Evolutionary conservation across 2,888 invertebrate species (phyloP), one percentile per base, ranked within the genome.

Genomic region (Limnephilus rhombicus): DNA sequence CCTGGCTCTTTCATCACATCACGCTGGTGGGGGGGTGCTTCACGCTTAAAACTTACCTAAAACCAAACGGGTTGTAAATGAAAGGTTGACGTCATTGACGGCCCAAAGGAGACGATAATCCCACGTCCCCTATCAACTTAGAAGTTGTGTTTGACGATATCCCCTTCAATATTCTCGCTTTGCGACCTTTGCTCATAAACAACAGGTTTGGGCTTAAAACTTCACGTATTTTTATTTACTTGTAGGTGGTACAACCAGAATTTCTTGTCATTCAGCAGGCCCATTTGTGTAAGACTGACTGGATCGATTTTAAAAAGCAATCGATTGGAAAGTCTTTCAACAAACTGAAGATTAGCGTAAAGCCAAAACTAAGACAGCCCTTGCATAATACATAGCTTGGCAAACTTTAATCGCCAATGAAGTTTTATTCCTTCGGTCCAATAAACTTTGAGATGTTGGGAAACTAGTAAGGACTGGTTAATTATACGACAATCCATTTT

Each of bases 91-190:
- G 93, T 95, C 94, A 93, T 94, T 95, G 95, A 93, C 94, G 94
- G 92, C 89, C 87, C 34, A 94, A 94, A 91, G 94, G 94, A 92
- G 94, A 94, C 91, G 94, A 94, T 92, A 94, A 94, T 93, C 37
- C 90, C 34, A 53, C 86, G 45, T 85, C 83, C 89, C 94, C 94
- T 93, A 94, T 95, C 93, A 95, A 96, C 94, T 93, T 96, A 92
- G 95, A 95, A 93, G 95, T 95, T 93, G 95, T 95, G 94, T 95
- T 96, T 94, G 96, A 96, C 94, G 96, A 95, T 94, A 96, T 97
- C 95, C 97, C 97, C 5, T 95, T 97, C 49, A 89, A 97, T 97
- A 91, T 95, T 97, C 95, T 97, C 94, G 97, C 97, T 2, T 94
- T 97, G 93, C 96, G 97, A 94, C 97, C 97, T 34, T 96, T 97